Base-by-base conservation (phyloP, 2,113 vertebrate genomes). In the Dasyornis broadbenti region DNA sequence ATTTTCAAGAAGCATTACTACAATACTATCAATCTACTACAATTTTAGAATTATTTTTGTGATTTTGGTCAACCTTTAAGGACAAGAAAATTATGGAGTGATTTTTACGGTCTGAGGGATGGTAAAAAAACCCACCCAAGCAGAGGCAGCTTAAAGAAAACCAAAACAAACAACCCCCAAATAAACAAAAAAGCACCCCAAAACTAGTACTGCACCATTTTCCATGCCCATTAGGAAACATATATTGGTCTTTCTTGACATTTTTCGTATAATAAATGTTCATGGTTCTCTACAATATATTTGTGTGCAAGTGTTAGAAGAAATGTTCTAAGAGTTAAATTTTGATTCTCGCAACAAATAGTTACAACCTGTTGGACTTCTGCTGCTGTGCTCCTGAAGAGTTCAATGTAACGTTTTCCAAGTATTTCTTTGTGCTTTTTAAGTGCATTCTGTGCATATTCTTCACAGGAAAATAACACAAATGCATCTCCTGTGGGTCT, bases 361-460 rank as follows among this genome's bases (percentile, higher is more conserved):
- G 52, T 37, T 66, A 83, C 94, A 94, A 99, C 99, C 99, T 99
- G 99, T 92, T 99, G 99, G 70, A 99, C 99, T 91, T 99, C 99
- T 1, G 99, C 99, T 3, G 99, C 99, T 9, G 99, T 99, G 95
- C 99, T 99, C 68, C 99, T 97, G 96, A 99, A 99, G 95, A 99
- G 98, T 97, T 99, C 99, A 12, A 99, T 99, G 89, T 99, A 99
- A 75, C 99, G 98, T 95, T 99, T 99, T 50, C 99, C 99, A 81
- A 99, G 98, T 95, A 99, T 99, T 97, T 99, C 98, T 97, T 99
- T 99, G 97, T 99, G 99, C 93, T 98, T 99, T 90, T 99, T 99
- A 96, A 99, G 98, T 52, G 99, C 98, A 59, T 99, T 99, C 97
- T 99, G 99, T 69, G 99, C 99, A 60, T 99, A 99, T 88, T 99